phyloP scores from a whole-genome alignment of 2,113 vertebrate genomes.

The Albula goreensis region DNA sequence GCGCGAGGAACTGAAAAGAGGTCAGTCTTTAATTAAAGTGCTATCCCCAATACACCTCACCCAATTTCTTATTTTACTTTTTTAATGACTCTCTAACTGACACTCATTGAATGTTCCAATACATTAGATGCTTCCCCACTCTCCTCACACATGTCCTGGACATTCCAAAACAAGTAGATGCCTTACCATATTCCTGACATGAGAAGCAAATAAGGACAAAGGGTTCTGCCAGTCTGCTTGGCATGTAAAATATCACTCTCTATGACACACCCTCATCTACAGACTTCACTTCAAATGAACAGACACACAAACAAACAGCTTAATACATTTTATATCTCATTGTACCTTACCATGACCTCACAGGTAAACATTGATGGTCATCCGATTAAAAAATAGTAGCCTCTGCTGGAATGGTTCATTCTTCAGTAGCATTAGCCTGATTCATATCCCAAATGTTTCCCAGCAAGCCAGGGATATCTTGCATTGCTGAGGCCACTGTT shows the following conservation, averaged over 20 bases:
- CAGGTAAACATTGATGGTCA: background rate
- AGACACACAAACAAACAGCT: background rate
- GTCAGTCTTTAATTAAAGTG: slow-evolving; percentile 65
- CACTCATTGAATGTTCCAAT: background rate
- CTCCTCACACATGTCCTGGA: background rate
- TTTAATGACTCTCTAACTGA: background rate
- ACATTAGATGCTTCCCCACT: background rate
- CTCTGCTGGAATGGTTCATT: background rate
- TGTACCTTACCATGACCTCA: background rate
- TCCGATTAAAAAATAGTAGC: background rate
- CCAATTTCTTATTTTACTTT: slow-evolving; percentile 30
- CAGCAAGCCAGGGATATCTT: background rate
- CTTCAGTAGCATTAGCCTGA: background rate
- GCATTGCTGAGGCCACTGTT: background rate
- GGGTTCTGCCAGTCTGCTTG: background rate
- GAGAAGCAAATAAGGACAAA: background rate
- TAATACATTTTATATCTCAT: slow-evolving; percentile 6
- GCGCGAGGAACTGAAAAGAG: slow-evolving; percentile 58
- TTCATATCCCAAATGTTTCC: too few species aligned
- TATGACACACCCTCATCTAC: slow-evolving; percentile 5
- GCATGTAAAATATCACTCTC: background rate
- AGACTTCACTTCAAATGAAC: background rate
- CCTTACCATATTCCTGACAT: background rate
- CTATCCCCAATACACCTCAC: slow-evolving; percentile 47
- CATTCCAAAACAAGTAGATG: background rate